Evolutionary conservation across 2,113 vertebrate genomes (phyloP), one percentile per base, ranked within the genome.

Genomic region (Melanocharis versteri): DNA sequence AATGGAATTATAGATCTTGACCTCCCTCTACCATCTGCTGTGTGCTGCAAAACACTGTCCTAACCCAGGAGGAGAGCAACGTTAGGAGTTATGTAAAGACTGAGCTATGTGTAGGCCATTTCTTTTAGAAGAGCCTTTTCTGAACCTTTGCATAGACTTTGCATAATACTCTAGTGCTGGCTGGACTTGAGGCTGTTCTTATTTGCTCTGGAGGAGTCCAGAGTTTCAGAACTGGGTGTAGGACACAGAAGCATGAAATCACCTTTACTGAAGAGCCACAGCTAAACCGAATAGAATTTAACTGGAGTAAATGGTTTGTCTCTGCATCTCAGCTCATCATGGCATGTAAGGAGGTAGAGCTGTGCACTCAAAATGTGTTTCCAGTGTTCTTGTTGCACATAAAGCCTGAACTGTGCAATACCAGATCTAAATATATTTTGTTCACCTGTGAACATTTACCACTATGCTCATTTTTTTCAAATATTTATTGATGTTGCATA

Each of bases 1-100:
- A 90, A 94, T 82, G 57, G 45, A 92, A 75, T 93, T 95, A 68
- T 4, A 83, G 73, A 89, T 69, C 65, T 64, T 96, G 93, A 93
- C 85, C 94, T 88, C 72, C 84, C 75, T 93, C 61, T 94, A 60
- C 92, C 85, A 93, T 93, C 83, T 96, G 88, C 85, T 93, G 71
- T 95, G 44, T 60, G 18, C 83, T 90, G 68, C 42, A 70, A 58
- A 94, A 50, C 66, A 39, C 60, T 77, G 57, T 69, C 12, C 18
- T 89, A 87, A 83, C 31, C 44, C 69, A 78, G 64, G 54, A 90
- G 47, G 20, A 93, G 78, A 91, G 31, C 47, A 78, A 4, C 40
- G 26, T 54, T 70, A 69, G 19, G n/a, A 80, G 44, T 89, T 77
- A 56, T 3, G 3, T 81, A 75, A 88, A 90, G 90, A 30, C 33